Conservation (phyloP, 1,140 invertebrate genomes). For the Calliopsis andreniformis region DNA sequence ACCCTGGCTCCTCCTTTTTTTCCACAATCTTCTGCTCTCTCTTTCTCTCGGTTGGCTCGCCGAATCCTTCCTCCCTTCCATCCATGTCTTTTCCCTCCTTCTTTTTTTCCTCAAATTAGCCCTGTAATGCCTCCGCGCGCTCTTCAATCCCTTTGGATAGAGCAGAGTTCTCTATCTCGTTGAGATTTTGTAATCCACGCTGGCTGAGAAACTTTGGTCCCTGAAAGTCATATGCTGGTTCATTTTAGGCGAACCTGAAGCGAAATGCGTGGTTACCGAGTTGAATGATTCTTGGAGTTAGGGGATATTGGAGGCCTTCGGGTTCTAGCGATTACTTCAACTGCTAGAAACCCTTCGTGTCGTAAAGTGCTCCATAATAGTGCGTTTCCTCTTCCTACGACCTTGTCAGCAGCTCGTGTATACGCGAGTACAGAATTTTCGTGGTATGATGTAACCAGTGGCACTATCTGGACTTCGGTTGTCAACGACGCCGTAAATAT, state of each 20-base stretch:
- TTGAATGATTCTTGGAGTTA: too few species aligned
- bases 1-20: slow-evolving; percentile 5
- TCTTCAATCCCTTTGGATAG: slow-evolving; percentile 30
- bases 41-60: slow-evolving; percentile 46
- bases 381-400: slow-evolving; percentile 2
- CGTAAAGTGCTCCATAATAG: neutral
- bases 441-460: slow-evolving; percentile 9
- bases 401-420: neutral
- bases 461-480: slow-evolving; percentile 11
- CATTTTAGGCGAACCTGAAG: neutral
- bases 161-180: slow-evolving; percentile 28
- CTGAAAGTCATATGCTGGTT: neutral
- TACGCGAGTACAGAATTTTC: slow-evolving; percentile 8
- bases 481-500: slow-evolving; percentile 17
- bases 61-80: slow-evolving; percentile 47
- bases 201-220: slow-evolving; percentile 13
- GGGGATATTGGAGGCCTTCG: neutral
- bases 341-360: neutral
- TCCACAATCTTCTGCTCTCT: slow-evolving; percentile 47
- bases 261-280: neutral
- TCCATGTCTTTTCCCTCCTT: slow-evolving; percentile 33
- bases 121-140: slow-evolving; percentile 45
- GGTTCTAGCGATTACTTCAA: neutral
- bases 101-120: slow-evolving; percentile 62
- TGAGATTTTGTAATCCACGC: neutral